Conservation (phyloP, 2,113 vertebrate species). For the Condylura cristata region DNA sequence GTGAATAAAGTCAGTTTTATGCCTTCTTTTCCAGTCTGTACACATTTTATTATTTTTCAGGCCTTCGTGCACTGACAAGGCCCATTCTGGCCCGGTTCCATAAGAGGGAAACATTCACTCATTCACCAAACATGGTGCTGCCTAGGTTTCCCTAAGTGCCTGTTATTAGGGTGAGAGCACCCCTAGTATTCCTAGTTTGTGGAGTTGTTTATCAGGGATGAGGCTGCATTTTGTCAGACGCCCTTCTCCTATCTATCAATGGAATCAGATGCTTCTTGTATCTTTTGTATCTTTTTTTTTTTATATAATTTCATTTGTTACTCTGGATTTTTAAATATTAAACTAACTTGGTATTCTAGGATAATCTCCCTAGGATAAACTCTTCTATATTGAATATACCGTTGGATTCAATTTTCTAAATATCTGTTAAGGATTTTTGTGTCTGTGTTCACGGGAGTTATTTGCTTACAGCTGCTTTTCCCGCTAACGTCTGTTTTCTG, state of each 20-base stretch:
- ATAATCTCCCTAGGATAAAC: background rate
- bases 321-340: slow-evolving; percentile 19
- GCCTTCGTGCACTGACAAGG: background rate
- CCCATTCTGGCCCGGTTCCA: too few relatives aligned
- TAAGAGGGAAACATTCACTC: background rate
- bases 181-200: background rate
- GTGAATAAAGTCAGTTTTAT: background rate
- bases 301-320: background rate
- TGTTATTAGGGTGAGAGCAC: too few relatives aligned
- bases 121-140: fast-evolving
- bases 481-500: background rate
- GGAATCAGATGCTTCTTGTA: background rate
- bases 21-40: background rate
- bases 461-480: background rate
- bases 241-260: background rate
- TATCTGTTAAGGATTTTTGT: background rate
- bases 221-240: background rate
- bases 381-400: background rate
- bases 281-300: background rate
- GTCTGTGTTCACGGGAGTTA: background rate
- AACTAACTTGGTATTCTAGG: background rate
- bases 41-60: background rate
- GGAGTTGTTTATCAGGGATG: background rate
- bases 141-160: background rate
- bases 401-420: background rate